Conservation (phyloP, 2,888 invertebrate species). For the Podotricha telesiphe region DNA sequence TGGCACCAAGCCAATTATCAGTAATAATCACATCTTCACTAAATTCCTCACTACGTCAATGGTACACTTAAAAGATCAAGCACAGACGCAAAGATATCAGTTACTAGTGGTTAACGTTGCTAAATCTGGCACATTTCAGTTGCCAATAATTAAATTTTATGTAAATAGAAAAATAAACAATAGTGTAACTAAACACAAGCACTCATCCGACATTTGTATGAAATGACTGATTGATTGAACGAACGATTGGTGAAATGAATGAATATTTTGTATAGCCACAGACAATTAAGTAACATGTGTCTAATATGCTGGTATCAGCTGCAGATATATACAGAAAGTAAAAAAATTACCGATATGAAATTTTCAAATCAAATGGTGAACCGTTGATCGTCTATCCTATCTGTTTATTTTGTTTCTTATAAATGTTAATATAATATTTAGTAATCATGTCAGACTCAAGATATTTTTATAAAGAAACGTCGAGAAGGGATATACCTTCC, state of each 20-base stretch:
- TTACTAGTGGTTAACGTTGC: slow-evolving; percentile 45
- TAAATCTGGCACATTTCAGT: slow-evolving; percentile 52
- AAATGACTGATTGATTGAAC: slow-evolving; percentile 57
- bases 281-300: neutral
- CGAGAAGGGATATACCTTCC: slow-evolving; percentile 71
- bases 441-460: slow-evolving; percentile 57
- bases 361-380: slow-evolving; percentile 36
- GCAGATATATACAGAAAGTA: slow-evolving; percentile 3
- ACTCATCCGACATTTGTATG: slow-evolving; percentile 65
- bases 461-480: slow-evolving; percentile 61
- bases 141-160: slow-evolving; percentile 49
- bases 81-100: slow-evolving; percentile 41
- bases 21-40: slow-evolving; percentile 79
- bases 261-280: slow-evolving; percentile 1
- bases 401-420: slow-evolving; percentile 35
- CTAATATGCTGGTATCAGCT: neutral
- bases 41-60: slow-evolving; percentile 65
- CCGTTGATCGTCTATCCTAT: slow-evolving; percentile 34
- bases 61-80: slow-evolving; percentile 47
- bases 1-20: slow-evolving; percentile 80
- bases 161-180: slow-evolving; percentile 72
- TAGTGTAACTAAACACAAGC: slow-evolving; percentile 60
- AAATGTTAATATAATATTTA: slow-evolving; percentile 19
- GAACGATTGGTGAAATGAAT: slow-evolving; percentile 15
- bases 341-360: slow-evolving; percentile 24